Evolutionary conservation across 2,888 invertebrate genomes (phyloP).

Genomic region (Clistopyga incitator): DNA sequence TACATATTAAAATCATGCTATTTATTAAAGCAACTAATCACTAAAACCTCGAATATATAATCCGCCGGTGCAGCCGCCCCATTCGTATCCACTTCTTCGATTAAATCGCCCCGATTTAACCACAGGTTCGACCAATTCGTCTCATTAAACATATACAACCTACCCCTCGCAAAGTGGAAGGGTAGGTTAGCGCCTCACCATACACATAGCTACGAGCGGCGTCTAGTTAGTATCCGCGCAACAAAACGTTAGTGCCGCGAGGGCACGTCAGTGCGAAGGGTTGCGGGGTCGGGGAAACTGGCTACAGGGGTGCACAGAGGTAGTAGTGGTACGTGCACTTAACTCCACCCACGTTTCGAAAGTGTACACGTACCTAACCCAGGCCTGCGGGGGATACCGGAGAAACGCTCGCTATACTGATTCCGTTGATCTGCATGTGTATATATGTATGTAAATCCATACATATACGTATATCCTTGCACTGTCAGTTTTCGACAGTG

Average conservation of each 20-base stretch:
- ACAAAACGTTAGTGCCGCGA: conserved; percentile 2
- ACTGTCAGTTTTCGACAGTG: conserved; percentile 64
- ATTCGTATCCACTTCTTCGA: neutral
- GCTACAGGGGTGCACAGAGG: neutral
- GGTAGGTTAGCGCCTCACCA: conserved; percentile 2
- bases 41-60: no score
- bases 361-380: conserved; percentile 35
- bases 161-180: conserved; percentile 6
- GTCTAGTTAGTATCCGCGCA: conserved; percentile 28
- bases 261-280: conserved; percentile 14
- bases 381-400: conserved; percentile 12
- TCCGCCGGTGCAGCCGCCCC: no score
- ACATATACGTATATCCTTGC: conserved; percentile 28
- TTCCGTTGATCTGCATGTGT: neutral
- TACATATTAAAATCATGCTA: no score
- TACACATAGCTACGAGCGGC: neutral
- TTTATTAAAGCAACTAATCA: no score
- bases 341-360: conserved; percentile 33
- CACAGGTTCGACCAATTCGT: conserved; percentile 14
- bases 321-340: conserved; percentile 38
- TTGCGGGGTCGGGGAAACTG: neutral
- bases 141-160: conserved; percentile 25
- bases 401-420: neutral
- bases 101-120: conserved; percentile 15
- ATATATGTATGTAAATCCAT: neutral